Conservation (phyloP, 2,797 vertebrate genomes). For the Smutsia gigantea region DNA sequence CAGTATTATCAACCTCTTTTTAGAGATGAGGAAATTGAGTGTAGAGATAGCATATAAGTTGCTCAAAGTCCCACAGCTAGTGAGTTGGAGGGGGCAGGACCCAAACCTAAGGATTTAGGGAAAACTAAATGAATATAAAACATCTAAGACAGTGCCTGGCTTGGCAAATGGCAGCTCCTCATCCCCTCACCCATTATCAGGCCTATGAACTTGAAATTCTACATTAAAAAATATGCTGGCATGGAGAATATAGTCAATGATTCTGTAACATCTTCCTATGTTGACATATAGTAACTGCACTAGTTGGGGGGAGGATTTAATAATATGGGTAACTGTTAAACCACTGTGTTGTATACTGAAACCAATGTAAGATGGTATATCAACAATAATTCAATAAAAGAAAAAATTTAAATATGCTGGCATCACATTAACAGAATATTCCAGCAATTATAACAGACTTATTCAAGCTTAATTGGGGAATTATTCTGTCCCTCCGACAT, state of each 20-base stretch:
- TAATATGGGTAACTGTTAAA: too few species aligned
- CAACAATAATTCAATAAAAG: too few species aligned
- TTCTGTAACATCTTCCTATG: too few species aligned
- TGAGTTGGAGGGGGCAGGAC: background rate
- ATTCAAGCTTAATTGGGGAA: background rate
- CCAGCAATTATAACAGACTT: background rate
- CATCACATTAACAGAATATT: background rate
- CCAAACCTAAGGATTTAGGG: background rate
- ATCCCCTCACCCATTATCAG: background rate
- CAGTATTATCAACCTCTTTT: background rate
- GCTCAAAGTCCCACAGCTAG: background rate
- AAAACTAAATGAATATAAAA: slow-evolving; percentile 43
- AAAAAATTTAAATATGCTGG: background rate
- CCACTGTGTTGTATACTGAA: too few species aligned
- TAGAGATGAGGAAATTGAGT: background rate
- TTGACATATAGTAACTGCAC: too few species aligned
- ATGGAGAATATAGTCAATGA: background rate
- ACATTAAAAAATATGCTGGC: background rate
- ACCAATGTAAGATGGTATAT: too few species aligned
- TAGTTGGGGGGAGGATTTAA: too few species aligned
- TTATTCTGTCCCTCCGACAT: background rate
- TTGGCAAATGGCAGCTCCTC: background rate
- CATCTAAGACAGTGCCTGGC: background rate
- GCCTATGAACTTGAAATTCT: slow-evolving; percentile 26
- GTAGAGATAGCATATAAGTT: background rate